These are phyloP conservation scores for Loxodonta africana DNA, from an alignment of 2,113 vertebrate species.

Conservation along the genomic window DNA sequence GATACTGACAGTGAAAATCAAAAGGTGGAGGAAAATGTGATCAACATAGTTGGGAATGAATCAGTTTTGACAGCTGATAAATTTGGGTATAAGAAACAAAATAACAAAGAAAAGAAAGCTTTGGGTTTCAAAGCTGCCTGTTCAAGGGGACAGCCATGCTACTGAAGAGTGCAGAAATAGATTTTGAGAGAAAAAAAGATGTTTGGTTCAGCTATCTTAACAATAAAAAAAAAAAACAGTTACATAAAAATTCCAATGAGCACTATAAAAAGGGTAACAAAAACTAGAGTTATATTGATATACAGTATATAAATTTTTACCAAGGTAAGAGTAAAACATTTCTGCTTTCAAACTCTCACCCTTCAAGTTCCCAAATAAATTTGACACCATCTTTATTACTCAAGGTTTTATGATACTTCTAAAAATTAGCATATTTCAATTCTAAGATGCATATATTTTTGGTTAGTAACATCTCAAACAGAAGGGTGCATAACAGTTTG, in stretches of 20 bases:
- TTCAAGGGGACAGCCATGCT: background rate
- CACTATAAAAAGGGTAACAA: background rate
- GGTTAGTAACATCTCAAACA: background rate
- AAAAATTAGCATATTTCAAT: constrained; percentile 14
- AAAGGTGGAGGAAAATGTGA: background rate
- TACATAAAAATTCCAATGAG: constrained; percentile 3
- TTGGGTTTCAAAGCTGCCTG: constrained; percentile 31
- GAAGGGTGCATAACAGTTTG: background rate
- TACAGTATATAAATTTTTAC: background rate
- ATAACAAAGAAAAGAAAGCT: background rate
- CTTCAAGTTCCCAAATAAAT: constrained; percentile 48
- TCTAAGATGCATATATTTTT: background rate
- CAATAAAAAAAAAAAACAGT: background rate
- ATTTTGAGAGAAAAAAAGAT: constrained; percentile 32
- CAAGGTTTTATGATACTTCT: constrained; percentile 7
- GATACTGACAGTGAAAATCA: background rate
- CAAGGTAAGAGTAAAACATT: background rate
- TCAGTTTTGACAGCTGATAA: background rate
- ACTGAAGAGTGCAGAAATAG: background rate
- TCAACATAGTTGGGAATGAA: background rate
- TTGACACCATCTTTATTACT: constrained; percentile 20
- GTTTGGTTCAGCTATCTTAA: background rate
- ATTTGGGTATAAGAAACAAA: background rate
- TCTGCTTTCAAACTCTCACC: constrained; percentile 16
- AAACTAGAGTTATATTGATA: background rate